phyloP scores from a whole-genome alignment of 2,888 invertebrate species.

The Cryptocephalus moraei region DNA sequence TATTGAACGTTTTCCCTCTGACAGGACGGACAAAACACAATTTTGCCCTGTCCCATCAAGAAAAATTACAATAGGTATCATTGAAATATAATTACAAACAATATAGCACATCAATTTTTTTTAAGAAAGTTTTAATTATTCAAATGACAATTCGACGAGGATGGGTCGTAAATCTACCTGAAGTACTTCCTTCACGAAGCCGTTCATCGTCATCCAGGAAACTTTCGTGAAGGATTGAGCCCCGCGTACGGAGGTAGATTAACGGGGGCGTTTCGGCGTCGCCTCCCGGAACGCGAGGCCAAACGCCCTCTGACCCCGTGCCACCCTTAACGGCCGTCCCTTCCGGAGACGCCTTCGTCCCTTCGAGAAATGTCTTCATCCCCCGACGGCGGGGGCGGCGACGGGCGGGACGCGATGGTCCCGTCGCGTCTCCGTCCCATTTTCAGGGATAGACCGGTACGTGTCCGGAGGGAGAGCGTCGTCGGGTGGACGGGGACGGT shows the following conservation, averaged over 20 bases:
- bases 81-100: conserved; percentile 29
- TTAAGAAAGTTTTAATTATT: conserved; percentile 2
- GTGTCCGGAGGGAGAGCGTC: background rate
- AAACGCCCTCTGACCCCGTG: conserved; percentile 19
- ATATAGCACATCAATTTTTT: conserved; percentile 33
- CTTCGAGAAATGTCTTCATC: too few relatives aligned
- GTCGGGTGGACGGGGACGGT: too few relatives aligned
- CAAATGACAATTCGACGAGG: conserved; percentile 4
- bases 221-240: conserved; percentile 45
- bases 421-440: background rate
- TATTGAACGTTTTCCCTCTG: too few relatives aligned
- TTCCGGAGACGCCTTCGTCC: too few relatives aligned
- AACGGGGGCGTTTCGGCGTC: conserved; percentile 31
- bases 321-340: background rate
- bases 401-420: background rate
- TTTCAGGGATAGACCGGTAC: background rate
- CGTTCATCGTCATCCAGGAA: conserved; percentile 35
- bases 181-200: conserved; percentile 17
- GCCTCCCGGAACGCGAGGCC: conserved; percentile 32
- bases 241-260: conserved; percentile 44
- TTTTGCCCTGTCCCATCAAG: too few relatives aligned
- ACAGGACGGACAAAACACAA: too few relatives aligned
- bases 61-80: too few relatives aligned
- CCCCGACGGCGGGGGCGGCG: background rate
- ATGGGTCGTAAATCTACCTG: conserved; percentile 24